Evolutionary conservation across 2,888 invertebrate species (phyloP), one percentile per base, ranked within the genome.

Genomic region (Drosophila melanosoma): DNA sequence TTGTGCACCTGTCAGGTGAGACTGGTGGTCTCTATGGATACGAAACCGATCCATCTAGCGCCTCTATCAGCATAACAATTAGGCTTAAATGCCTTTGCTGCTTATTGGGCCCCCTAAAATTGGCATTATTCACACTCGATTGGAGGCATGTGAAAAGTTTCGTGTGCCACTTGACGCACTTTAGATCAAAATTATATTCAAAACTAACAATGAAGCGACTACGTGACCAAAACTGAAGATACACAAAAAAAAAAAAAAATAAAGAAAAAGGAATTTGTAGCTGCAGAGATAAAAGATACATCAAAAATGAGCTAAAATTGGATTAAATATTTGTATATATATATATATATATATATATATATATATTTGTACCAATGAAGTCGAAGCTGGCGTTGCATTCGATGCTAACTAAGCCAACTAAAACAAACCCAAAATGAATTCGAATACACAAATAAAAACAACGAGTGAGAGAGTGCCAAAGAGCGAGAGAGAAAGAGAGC

Each of bases 11-110:
- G 87, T 84, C 90, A 87, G 88, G 83, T 86, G 89, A 88, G 83
- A 77, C 81, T 60, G 38, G 33, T 48, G 69, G 64, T 61, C 69
- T 66, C 64, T 32, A 49, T 54, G 23, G 71, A 82, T 83, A 73
- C 74, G 89, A 87, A 88, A 79, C 76, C 82, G 80, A 85, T 83
- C 89, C 89, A 90, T 88, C 90, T 85, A 90, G 86, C 90, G 85
- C 85, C 85, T 84, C 85, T 88, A 85, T 85, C 85, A 90, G 90
- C 90, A 85, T 85, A 90, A 88, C 85, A 90, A 85, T 85, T 85
- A 90, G 86, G 90, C 85, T 73, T 79, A 87, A 87, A 83, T 87
- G 68, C 77, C 68, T 76, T 15, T 36, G 54, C 38, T 60, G 81
- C 75, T 81, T 65, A 74, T 77, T 82, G 75, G 68, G 56, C 56